Percentiles rank a stretch among this genome's conserved stretches.
Conservation (phyloP, 2,888 invertebrate genomes). For the Drosophila melanosoma region DNA sequence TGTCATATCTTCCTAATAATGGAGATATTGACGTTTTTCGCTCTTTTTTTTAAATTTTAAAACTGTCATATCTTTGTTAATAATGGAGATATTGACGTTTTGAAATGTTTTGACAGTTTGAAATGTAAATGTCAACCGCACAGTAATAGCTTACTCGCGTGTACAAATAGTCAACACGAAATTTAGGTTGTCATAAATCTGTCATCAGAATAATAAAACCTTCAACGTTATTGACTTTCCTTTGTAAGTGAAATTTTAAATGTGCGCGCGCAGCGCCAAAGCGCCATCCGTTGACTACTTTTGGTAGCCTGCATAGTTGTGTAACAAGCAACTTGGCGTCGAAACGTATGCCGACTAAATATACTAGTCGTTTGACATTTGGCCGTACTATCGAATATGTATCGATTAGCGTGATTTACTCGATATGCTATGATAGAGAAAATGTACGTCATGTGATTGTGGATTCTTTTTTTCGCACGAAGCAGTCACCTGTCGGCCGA, state of each 20-base stretch:
- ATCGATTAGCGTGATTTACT: conserved; percentile 59
- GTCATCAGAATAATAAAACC: neutral
- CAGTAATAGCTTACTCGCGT: conserved; percentile 34
- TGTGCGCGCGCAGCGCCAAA: conserved; percentile 11
- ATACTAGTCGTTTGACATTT: conserved; percentile 16
- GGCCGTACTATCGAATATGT: conserved; percentile 24
- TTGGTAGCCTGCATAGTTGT: neutral
- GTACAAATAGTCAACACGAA: conserved; percentile 36
- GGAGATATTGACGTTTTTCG: too few relatives aligned
- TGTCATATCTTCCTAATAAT: too few relatives aligned
- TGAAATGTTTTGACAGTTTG: neutral
- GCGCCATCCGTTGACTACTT: conserved; percentile 28
- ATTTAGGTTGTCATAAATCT: neutral
- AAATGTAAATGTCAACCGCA: conserved; percentile 56
- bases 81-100: too few relatives aligned
- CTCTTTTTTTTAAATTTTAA: too few relatives aligned
- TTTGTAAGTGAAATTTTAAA: neutral
- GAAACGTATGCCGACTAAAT: neutral
- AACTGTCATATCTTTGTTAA: too few relatives aligned
- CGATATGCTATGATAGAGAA: conserved; percentile 71
- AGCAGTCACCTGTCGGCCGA: conserved; percentile 83
- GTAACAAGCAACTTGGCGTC: conserved; percentile 23
- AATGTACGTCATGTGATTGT: conserved; percentile 84
- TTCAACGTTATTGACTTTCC: neutral
- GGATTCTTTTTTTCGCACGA: conserved; percentile 83